These are phyloP conservation scores for Brachycybe producta DNA, from an alignment of 2,888 invertebrate species.

Conservation along the genomic window DNA sequence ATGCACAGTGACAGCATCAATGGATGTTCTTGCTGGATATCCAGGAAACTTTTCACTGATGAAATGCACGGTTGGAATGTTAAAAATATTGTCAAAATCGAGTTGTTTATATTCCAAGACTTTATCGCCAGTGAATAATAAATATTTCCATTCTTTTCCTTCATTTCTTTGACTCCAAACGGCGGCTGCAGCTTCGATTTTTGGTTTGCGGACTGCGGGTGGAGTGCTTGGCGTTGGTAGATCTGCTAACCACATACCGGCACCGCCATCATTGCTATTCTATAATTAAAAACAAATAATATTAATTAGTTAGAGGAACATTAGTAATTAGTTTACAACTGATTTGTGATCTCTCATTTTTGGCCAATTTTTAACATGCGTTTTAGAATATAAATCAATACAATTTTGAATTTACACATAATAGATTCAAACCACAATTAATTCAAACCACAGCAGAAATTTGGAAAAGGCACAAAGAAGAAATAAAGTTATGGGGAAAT, in stretches of 20 bases:
- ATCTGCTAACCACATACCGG: conserved; percentile 20
- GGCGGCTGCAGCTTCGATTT: conserved; percentile 19
- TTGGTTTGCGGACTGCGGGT: conserved; percentile 20
- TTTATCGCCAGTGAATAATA: conserved; percentile 20
- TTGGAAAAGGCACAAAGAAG: no score
- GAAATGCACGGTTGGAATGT: conserved; percentile 17
- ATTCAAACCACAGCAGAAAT: no score
- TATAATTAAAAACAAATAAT: conserved; percentile 1
- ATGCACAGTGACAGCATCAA: conserved; percentile 20
- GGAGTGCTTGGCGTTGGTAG: conserved; percentile 20
- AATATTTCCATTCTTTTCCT: conserved; percentile 18
- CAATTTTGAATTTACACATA: no score
- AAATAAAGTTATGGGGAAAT: no score
- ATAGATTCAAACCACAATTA: no score
- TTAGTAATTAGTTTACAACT: no score
- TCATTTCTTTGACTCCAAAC: conserved; percentile 17
- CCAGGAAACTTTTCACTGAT: conserved; percentile 20
- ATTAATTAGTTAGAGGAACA: no score
- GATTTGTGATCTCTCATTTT: no score
- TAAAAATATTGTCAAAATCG: conserved; percentile 20
- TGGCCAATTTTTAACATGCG: no score
- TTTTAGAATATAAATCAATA: no score
- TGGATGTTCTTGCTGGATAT: conserved; percentile 19
- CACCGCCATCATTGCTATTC: conserved; percentile 10
- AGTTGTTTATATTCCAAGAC: conserved; percentile 16